Evolutionary conservation across 2,888 invertebrate species (phyloP), one percentile per base, ranked within the genome.

Genomic region (Trichopoda pennipes): DNA sequence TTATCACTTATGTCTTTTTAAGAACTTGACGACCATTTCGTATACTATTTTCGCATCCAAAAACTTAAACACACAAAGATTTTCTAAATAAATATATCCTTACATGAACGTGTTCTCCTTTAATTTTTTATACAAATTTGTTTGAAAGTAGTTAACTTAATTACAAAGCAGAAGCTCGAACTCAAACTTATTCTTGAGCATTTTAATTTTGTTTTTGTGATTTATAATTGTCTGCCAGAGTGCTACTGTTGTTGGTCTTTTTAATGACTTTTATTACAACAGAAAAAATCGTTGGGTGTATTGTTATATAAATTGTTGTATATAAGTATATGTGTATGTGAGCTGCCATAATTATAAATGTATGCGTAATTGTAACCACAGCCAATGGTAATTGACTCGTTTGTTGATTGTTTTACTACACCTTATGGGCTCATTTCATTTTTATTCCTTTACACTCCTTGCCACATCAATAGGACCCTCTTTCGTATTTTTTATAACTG

Each of bases 331-430:
- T 38, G 12, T 10, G 1, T 73, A 60, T 79, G 38, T 76, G 53
- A 74, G 63, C 68, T 19, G 77, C 76, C 80, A 81, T 85, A 85
- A 85, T 85, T 85, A 85, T 84, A 73, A 80, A 85, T 85, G 83
- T 83, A 75, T 83, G 80, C 78, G 80, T 80, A 84, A 85, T 84
- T 85, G 82, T 81, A 83, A 84, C 84, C 85, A 80, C 84, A 56
- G 51, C 51, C 38, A 84, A 85, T 80, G 81, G 84, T 86, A 86
- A 86, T 86, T 86, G 85, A 85, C 84, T 86, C 86, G 85, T 87
- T 86, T 87, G 88, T 85, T 88, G 88, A 89, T 89, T 88, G 88
- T 86, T 88, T 88, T 88, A 88, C 87, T 86, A 86, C 86, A 88
- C 88, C 88, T 87, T 86, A 85, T 85, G 88, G 89, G 85, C 87